These are phyloP conservation scores for Drosophila arawakana DNA, from an alignment of 1,140 invertebrate species.

Conservation along the genomic window DNA sequence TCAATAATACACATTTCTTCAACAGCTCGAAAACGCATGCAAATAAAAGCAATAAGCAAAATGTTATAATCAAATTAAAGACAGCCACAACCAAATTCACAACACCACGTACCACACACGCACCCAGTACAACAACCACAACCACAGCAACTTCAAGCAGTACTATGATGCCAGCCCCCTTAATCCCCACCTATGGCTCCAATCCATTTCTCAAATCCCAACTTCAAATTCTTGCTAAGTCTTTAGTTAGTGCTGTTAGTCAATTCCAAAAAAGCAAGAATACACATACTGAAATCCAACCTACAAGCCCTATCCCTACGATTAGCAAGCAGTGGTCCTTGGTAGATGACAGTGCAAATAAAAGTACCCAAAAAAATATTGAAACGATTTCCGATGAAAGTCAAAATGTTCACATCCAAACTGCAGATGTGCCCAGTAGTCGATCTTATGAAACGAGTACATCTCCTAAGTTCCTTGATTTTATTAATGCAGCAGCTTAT, in stretches of 20 bases:
- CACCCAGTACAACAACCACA: slow-evolving; percentile 43
- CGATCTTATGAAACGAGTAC: slow-evolving; percentile 57
- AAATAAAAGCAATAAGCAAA: slow-evolving; percentile 71
- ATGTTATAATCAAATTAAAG: slow-evolving; percentile 61
- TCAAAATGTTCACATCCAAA: slow-evolving; percentile 62
- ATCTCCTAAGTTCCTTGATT: slow-evolving; percentile 59
- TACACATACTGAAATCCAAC: slow-evolving; percentile 16
- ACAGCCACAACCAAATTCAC: slow-evolving; percentile 44
- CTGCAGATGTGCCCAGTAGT: slow-evolving; percentile 54
- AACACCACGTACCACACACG: slow-evolving; percentile 42
- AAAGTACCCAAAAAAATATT: slow-evolving; percentile 37
- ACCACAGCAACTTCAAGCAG: slow-evolving; percentile 39
- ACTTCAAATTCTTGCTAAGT: slow-evolving; percentile 58
- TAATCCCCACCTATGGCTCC: slow-evolving; percentile 47
- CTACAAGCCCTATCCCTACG: slow-evolving; percentile 14
- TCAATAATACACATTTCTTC: slow-evolving; percentile 77
- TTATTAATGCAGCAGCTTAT: slow-evolving; percentile 69
- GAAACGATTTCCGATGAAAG: slow-evolving; percentile 74
- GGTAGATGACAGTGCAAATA: slow-evolving; percentile 45
- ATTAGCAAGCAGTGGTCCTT: slow-evolving; percentile 27
- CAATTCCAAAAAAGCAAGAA: slow-evolving; percentile 28
- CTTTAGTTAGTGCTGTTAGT: slow-evolving; percentile 49
- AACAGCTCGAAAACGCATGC: slow-evolving; percentile 83
- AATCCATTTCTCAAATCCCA: slow-evolving; percentile 75
- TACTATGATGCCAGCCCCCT: slow-evolving; percentile 20